A percentile compares a stretch with the other conserved stretches of the same genome.
phyloP scores from a whole-genome alignment of 2,113 vertebrate species.

The Sitta europaea region DNA sequence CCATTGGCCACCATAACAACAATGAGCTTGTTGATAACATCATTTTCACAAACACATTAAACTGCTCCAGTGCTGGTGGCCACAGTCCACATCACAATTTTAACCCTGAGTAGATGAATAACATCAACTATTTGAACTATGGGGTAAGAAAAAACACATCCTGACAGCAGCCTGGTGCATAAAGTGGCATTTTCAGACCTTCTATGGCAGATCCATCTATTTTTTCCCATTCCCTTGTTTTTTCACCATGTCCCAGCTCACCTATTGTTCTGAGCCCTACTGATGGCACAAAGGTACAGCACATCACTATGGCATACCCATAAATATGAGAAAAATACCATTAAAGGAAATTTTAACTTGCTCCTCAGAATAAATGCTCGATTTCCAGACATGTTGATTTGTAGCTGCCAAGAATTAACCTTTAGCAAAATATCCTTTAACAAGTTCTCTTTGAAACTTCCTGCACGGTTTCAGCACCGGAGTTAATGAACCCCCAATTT shows the following conservation, averaged over 20 bases:
- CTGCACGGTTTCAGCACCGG: not conserved
- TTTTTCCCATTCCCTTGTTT: not conserved
- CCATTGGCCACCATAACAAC: not conserved
- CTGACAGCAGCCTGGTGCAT: not conserved
- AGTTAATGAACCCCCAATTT: not conserved
- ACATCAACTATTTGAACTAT: not conserved
- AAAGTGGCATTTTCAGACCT: not conserved
- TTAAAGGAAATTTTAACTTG: not conserved
- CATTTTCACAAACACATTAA: not conserved
- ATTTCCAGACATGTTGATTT: not conserved
- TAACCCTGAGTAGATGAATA: not conserved
- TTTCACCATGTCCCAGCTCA: not conserved
- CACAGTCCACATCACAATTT: not conserved
- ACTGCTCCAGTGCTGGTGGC: not conserved
- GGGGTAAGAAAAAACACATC: not conserved
- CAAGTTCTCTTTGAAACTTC: not conserved
- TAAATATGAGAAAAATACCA: not conserved
- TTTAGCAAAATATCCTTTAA: not conserved
- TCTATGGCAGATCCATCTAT: not conserved
- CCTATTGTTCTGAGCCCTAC: not conserved
- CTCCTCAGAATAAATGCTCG: not conserved
- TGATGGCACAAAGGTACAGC: not conserved
- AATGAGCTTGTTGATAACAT: not conserved
- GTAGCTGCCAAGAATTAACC: not conserved
- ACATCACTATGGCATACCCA: not conserved